These are phyloP conservation scores for Globodera rostochiensis DNA, from an alignment of 1,140 invertebrate species.

Conservation along the genomic window DNA sequence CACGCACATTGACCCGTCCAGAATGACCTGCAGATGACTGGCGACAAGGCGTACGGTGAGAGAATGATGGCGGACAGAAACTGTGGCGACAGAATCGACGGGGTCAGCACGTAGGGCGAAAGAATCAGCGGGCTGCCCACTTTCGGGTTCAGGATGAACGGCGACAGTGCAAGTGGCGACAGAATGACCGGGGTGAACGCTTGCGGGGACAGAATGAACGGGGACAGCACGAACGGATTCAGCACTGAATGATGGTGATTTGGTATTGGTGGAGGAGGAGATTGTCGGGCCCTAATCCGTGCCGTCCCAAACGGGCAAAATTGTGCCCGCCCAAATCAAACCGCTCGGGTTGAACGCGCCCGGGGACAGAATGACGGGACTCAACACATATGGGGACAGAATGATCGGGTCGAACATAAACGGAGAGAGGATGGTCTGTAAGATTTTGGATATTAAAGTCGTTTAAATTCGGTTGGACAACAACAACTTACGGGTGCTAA, in stretches of 20 bases:
- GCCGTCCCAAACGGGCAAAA: too few relatives aligned
- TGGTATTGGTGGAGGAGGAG: too few relatives aligned
- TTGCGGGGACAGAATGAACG: conserved; percentile 56
- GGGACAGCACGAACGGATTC: conserved; percentile 39
- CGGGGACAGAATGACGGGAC: conserved; percentile 52
- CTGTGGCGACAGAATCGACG: conserved; percentile 42
- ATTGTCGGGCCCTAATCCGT: too few relatives aligned
- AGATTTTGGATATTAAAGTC: conserved; percentile 7
- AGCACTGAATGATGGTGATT: conserved; percentile 13
- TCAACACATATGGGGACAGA: conserved; percentile 50
- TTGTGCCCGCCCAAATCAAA: not conserved
- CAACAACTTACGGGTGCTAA: conserved; percentile 36
- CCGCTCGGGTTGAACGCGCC: conserved; percentile 36
- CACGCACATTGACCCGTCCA: too few relatives aligned
- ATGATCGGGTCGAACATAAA: conserved; percentile 53
- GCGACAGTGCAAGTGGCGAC: conserved; percentile 57
- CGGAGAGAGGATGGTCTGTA: conserved; percentile 53
- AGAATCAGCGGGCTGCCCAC: conserved; percentile 48
- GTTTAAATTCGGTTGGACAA: too few relatives aligned
- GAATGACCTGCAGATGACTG: conserved; percentile 12
- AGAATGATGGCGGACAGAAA: conserved; percentile 39
- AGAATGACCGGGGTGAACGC: conserved; percentile 55
- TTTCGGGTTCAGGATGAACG: conserved; percentile 49
- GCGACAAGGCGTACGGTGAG: conserved; percentile 40
- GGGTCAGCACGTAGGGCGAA: conserved; percentile 48